Evolutionary conservation across 2,888 invertebrate species (phyloP).

Genomic region (Apamea crenata): DNA sequence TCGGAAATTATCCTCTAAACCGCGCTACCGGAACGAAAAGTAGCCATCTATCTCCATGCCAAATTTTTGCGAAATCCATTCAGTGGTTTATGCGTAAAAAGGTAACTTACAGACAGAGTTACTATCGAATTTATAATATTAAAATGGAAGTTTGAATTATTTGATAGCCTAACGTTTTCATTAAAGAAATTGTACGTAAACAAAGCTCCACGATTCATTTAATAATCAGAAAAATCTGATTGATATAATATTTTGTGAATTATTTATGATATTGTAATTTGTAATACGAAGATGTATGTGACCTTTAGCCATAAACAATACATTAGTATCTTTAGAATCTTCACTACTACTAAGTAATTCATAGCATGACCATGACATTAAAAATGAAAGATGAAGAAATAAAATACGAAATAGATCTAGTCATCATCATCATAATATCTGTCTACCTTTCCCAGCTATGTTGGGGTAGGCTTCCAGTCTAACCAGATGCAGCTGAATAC

Average conservation of each 20-base stretch:
- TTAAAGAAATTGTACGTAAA: background rate
- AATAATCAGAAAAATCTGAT: background rate
- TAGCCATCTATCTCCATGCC: background rate
- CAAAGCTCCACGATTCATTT: background rate
- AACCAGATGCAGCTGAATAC: background rate
- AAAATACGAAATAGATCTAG: constrained; percentile 1
- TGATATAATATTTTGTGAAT: background rate
- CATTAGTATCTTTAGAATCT: background rate
- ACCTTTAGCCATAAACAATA: background rate
- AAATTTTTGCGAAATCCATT: background rate
- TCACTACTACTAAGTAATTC: background rate
- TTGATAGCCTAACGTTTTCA: background rate
- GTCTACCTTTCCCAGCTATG: too few species aligned
- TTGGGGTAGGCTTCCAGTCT: background rate
- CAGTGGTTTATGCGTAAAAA: background rate
- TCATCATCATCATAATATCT: background rate
- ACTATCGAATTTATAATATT: background rate
- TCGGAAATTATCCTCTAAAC: background rate
- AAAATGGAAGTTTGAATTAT: background rate
- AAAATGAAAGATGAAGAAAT: background rate
- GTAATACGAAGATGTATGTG: constrained; percentile 20
- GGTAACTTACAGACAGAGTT: background rate
- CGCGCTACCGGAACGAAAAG: background rate
- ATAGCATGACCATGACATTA: background rate
- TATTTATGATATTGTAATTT: constrained; percentile 1